phyloP scores from a whole-genome alignment of 2,113 vertebrate genomes.

The Pedionomus torquatus region DNA sequence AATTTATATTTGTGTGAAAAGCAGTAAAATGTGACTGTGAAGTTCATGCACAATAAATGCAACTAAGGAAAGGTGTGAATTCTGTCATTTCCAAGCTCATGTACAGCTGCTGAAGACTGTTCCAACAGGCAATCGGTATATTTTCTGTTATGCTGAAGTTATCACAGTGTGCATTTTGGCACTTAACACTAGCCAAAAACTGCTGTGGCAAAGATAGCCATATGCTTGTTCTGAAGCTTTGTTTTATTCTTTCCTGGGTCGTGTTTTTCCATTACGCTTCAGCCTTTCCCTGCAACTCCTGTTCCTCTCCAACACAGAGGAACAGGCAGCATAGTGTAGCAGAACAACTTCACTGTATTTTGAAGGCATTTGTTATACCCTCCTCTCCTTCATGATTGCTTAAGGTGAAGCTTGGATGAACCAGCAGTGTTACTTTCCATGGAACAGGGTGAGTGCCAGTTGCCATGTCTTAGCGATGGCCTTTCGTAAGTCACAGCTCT shows the following conservation, averaged over 20 bases:
- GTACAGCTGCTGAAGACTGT: neutral
- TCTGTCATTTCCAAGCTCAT: neutral
- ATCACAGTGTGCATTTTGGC: neutral
- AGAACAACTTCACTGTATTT: neutral
- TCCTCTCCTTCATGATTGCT: neutral
- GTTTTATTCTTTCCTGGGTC: neutral
- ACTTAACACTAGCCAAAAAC: neutral
- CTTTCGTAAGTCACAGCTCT: neutral
- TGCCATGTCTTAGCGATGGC: neutral
- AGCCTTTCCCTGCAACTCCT: neutral
- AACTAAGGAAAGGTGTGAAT: neutral
- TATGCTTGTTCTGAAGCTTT: neutral
- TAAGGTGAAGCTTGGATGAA: neutral
- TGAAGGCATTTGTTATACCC: neutral
- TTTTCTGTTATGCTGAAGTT: neutral
- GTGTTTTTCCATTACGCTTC: neutral
- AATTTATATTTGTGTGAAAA: constrained; percentile 37
- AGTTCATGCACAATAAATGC: constrained; percentile 57
- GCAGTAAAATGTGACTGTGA: constrained; percentile 27
- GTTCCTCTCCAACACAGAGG: neutral
- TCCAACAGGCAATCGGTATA: neutral
- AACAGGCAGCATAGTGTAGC: neutral
- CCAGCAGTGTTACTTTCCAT: neutral
- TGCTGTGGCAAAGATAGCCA: neutral
- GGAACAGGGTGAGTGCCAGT: neutral